phyloP scores from a whole-genome alignment of 2,113 vertebrate genomes.

The Dromaius novaehollandiae region DNA sequence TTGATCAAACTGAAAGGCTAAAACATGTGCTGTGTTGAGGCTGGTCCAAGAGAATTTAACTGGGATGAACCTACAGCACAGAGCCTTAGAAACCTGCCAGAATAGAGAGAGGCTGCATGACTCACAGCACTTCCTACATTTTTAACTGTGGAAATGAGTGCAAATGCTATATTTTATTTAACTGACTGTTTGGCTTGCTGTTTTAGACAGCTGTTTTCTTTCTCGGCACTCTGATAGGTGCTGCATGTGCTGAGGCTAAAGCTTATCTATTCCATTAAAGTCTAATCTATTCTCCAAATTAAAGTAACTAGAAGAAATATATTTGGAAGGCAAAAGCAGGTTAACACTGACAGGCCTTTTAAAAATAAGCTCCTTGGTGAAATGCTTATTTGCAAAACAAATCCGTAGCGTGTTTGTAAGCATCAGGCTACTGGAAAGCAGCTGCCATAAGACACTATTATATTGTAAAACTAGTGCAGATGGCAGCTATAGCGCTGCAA shows the following conservation, averaged over 20 bases:
- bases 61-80: neutral
- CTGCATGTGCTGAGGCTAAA: neutral
- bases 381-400: neutral
- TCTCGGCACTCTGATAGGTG: neutral
- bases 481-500: constrained; percentile 1
- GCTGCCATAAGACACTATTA: neutral
- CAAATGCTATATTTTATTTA: neutral
- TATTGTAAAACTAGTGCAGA: neutral
- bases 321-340: neutral
- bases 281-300: neutral
- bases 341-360: neutral
- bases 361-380: neutral
- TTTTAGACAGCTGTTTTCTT: neutral
- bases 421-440: neutral
- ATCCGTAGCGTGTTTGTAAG: neutral
- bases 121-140: neutral
- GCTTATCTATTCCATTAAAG: neutral
- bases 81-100: neutral
- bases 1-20: neutral
- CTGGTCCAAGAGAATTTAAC: neutral
- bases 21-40: neutral
- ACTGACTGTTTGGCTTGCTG: neutral
- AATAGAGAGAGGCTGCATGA: neutral
- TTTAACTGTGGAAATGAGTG: neutral
- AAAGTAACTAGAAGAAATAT: neutral